A percentile compares a stretch with the other conserved stretches of the same genome.
These are phyloP conservation scores for Anhinga rufa DNA, from an alignment of 2,113 vertebrate species.

Conservation along the genomic window DNA sequence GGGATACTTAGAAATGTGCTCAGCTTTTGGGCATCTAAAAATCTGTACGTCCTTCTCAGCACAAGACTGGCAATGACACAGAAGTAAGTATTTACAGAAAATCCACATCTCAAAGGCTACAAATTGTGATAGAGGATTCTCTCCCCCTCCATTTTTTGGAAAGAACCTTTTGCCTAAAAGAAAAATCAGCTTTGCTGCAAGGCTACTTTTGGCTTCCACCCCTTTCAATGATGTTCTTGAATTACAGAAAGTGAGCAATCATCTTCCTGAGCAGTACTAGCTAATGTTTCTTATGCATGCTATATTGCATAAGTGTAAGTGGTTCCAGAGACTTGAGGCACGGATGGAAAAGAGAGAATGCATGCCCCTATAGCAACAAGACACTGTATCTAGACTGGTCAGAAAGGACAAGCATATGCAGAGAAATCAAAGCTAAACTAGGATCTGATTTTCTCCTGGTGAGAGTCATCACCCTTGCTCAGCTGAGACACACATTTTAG, in stretches of 20 bases:
- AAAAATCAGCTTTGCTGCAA: not conserved
- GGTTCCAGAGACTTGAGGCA: not conserved
- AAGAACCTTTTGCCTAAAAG: not conserved
- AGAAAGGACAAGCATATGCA: not conserved
- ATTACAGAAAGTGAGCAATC: not conserved
- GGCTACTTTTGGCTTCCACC: not conserved
- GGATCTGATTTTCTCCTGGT: not conserved
- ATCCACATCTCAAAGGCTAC: not conserved
- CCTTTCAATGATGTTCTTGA: not conserved
- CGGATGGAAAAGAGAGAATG: not conserved
- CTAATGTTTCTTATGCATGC: not conserved
- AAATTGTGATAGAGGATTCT: not conserved
- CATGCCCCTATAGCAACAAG: accelerated
- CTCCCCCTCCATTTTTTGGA: too few relatives aligned
- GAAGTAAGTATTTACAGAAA: not conserved
- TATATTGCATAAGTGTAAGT: not conserved
- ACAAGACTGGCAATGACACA: not conserved
- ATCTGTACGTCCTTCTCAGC: not conserved
- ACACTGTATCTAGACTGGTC: not conserved
- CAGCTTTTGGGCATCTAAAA: not conserved
- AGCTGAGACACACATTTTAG: not conserved
- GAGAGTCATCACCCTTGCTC: not conserved
- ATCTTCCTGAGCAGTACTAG: not conserved
- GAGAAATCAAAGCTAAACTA: not conserved
- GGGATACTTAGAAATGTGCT: not conserved